phyloP scores from a whole-genome alignment of 2,113 vertebrate genomes.

The Tachysurus vachellii region DNA sequence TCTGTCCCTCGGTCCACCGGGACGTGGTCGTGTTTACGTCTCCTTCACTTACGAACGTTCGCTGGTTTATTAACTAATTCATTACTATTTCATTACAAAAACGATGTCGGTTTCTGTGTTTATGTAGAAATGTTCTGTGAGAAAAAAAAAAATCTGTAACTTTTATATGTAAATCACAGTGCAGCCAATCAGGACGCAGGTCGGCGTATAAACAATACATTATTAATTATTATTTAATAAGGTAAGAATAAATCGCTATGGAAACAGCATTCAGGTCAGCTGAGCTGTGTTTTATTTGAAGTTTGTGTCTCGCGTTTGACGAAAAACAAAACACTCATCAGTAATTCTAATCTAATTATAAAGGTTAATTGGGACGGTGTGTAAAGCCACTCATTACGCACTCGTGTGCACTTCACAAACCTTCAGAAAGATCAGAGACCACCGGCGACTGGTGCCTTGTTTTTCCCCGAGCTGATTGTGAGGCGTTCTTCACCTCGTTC shows the following conservation, averaged over 20 bases:
- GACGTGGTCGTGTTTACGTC: no score
- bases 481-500: conserved; percentile 1
- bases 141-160: no score
- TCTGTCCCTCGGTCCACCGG: not conserved
- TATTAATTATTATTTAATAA: not conserved
- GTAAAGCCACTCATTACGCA: not conserved
- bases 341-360: not conserved
- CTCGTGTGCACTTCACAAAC: not conserved
- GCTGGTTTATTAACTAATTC: no score
- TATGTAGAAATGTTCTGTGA: not conserved
- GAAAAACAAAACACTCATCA: not conserved
- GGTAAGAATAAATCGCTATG: not conserved
- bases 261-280: not conserved
- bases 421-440: not conserved
- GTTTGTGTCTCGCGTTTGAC: not conserved
- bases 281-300: not conserved
- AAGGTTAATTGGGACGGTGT: not conserved
- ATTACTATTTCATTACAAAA: not conserved
- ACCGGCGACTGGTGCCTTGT: not conserved
- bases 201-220: not conserved
- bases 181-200: not conserved
- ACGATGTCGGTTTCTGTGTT: not conserved
- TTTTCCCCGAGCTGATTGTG: not conserved
- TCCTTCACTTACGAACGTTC: no score
- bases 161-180: not conserved